Evolutionary conservation across 2,888 invertebrate species (phyloP), one percentile per base, ranked within the genome.

Genomic region (Athetis lepigone): DNA sequence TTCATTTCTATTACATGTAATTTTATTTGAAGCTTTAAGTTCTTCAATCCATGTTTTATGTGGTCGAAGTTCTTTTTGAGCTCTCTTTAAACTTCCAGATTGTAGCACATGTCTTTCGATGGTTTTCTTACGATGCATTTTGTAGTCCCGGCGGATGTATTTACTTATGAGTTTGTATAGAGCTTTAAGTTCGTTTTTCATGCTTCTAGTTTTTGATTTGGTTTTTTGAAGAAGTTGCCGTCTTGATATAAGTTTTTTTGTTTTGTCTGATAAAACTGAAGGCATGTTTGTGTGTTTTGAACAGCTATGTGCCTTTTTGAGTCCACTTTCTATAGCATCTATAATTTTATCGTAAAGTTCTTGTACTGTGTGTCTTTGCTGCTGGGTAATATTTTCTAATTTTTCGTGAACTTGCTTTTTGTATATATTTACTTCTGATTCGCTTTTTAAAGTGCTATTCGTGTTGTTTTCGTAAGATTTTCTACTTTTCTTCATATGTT

Each of bases 21-120:
- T 33, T 21, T 29, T 54, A 21, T 42, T 33, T 13, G 33, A 54
- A 19, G 54, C 39, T 50, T 63, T 37, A 23, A 60, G 19, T 23
- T 29, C 33, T 45, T 60, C 65, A 18, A 47, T 47, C 47, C 47
- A 47, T 2, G 18, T 47, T 19, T 33, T 47, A 18, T 47, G 47
- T 3, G 8, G 9, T 36, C 33, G 29, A 4, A 47, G 16, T 33
- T 47, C 47, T 47, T 33, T 47, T 18, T 19, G 16, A 4, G 33
- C 47, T 47, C 47, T 47, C n/a, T 36, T 47, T 46, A 46, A n/a
- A 46, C 46, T 46, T 25, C 27, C 27, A n/a, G 27, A 46, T 27
- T 46, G 46, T 7, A 33, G 9, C 18, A 47, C 19, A 47, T 47
- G 16, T 33, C 33, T 36, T 47, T 47, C 47, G 18, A 47, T 47